Base-by-base conservation (phyloP, 2,113 vertebrate genomes). In the Corythornis madagascariensis region DNA sequence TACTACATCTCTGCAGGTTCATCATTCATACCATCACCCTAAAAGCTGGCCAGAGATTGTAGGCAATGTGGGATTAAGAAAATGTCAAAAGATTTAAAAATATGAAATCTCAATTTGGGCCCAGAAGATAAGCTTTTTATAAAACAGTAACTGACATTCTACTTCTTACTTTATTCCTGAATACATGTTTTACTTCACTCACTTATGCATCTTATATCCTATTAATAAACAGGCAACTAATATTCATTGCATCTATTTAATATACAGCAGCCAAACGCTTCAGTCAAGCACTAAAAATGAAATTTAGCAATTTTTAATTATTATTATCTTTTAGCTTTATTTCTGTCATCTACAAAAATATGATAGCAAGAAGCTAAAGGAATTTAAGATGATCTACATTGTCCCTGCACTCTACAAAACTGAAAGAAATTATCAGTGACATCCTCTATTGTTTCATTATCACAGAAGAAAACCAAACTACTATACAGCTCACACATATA, bases 211-310 rank as follows among this genome's bases (percentile, higher is more conserved):
- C 20, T 76, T 45, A 56, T 6, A 56, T 11, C 8, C 29, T 79
- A 69, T 26, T 91, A 89, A 84, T 75, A 95, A 72, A 75, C 45
- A 29, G 72, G n/a, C 16, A 88, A 88, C 24, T 73, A 69, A 79
- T 29, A 16, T 19, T 75, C 53, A 48, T 25, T 4, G 1, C 38
- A 69, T 52, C 26, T 74, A 11, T 61, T 87, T 71, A 79, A 80
- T 7, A 86, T 7, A 67, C 7, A 65, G 28, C 4, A 82, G 38
- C 29, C 38, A 66, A 69, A 73, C 53, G 26, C 33, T 84, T 63
- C 19, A 53, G 42, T 85, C 38, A 65, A 78, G 53, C 9, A 84
- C 29, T 42, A 61, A 76, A 90, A 89, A 28, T 8, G 43, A 52
- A 72, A 48, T 10, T 47, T 24, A 21, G 16, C 4, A 7, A 48